Evolutionary conservation across 2,113 vertebrate species (phyloP).

Genomic region (Onychostoma macrolepis): DNA sequence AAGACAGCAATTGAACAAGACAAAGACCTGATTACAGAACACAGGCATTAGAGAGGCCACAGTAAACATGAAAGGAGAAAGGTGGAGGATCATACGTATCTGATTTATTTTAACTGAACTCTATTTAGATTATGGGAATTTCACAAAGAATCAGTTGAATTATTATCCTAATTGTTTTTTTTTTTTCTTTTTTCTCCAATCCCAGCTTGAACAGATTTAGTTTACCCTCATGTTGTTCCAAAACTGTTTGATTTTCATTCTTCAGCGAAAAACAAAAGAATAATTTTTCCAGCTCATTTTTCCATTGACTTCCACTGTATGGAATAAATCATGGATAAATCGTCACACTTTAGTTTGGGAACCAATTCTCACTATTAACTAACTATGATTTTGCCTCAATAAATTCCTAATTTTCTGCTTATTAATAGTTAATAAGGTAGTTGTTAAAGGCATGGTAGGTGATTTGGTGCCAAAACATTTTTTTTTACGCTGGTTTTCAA

Average conservation of each 20-base stretch:
- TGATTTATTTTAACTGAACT: neutral
- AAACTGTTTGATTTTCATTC: neutral
- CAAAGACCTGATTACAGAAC: conserved; percentile 12
- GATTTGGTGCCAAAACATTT: too few relatives aligned
- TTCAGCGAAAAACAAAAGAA: neutral
- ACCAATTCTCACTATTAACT: too few relatives aligned
- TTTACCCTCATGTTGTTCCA: neutral
- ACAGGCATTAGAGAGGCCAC: neutral
- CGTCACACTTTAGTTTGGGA: too few relatives aligned
- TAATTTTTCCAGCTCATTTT: too few relatives aligned
- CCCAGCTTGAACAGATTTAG: neutral
- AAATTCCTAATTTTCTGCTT: too few relatives aligned
- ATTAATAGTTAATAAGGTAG: too few relatives aligned
- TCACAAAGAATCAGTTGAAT: neutral
- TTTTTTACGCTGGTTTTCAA: too few relatives aligned
- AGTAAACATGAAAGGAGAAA: neutral
- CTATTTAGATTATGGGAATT: neutral
- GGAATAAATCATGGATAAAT: too few relatives aligned
- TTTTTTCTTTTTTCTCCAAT: neutral
- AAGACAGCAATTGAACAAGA: neutral
- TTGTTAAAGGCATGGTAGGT: too few relatives aligned
- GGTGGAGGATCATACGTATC: neutral
- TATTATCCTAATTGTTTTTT: neutral
- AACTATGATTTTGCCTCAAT: too few relatives aligned
- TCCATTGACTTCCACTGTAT: neutral